A percentile compares a stretch with the other conserved stretches of the same genome.
These are phyloP conservation scores for Drosophila trapezifrons DNA, from an alignment of 1,140 invertebrate species.

Conservation along the genomic window DNA sequence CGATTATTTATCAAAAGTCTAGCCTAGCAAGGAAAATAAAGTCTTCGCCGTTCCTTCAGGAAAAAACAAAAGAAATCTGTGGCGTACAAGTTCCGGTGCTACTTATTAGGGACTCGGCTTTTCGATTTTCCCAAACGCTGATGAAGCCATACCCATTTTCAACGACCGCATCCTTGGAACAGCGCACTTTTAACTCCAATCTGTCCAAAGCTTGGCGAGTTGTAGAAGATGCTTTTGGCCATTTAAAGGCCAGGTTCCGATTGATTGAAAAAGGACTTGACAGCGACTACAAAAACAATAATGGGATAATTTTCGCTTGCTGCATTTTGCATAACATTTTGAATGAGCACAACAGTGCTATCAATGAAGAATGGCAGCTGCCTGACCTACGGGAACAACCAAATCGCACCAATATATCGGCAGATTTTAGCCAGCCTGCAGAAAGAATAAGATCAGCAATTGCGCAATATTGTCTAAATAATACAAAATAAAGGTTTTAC, in stretches of 20 bases:
- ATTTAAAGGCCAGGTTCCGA: not conserved
- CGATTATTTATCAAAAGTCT: not conserved
- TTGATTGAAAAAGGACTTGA: too few relatives aligned
- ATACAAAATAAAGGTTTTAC: too few relatives aligned
- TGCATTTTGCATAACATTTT: too few relatives aligned
- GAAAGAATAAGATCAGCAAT: too few relatives aligned
- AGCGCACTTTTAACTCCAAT: conserved; percentile 1
- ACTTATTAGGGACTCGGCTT: not conserved
- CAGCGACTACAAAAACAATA: too few relatives aligned
- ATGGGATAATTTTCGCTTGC: too few relatives aligned
- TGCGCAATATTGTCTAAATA: too few relatives aligned
- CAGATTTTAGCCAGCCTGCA: too few relatives aligned
- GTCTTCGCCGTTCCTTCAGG: not conserved
- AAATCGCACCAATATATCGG: too few relatives aligned
- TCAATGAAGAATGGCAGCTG: too few relatives aligned
- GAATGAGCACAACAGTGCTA: too few relatives aligned
- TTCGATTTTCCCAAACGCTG: not conserved
- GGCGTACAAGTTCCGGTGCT: not conserved
- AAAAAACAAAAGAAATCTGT: not conserved
- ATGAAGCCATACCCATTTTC: conserved; percentile 5
- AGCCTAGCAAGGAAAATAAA: not conserved
- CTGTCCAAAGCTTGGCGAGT: conserved; percentile 1
- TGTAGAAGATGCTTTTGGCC: not conserved
- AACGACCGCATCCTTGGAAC: not conserved
- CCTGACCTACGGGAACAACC: too few relatives aligned